phyloP scores from a whole-genome alignment of 2,797 vertebrate genomes.

The Apodemus agrarius region DNA sequence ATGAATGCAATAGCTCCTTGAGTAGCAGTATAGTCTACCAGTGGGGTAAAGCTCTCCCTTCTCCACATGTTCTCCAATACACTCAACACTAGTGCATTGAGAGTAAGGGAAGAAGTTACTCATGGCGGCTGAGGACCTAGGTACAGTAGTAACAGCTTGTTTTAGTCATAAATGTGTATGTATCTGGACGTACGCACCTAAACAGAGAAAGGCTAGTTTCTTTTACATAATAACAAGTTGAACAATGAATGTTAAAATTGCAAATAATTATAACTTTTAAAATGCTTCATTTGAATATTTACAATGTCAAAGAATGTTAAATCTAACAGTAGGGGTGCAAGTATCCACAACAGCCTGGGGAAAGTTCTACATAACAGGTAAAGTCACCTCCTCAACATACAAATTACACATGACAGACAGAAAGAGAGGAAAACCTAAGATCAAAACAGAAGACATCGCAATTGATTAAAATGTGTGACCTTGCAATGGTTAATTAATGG shows the following conservation, averaged over 20 bases:
- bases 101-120: not conserved
- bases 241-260: not conserved
- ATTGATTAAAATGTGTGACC: not conserved
- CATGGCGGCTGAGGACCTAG: not conserved
- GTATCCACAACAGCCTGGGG: not conserved
- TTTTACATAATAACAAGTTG: not conserved
- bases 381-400: not conserved
- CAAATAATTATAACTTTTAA: conserved; percentile 9
- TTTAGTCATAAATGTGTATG: not conserved
- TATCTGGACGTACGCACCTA: not conserved
- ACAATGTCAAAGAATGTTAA: not conserved
- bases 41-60: not conserved
- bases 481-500: not conserved
- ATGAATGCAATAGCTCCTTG: not conserved
- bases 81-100: not conserved
- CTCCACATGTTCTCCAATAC: not conserved
- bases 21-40: not conserved
- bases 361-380: not conserved
- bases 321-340: not conserved
- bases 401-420: not conserved
- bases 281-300: conserved; percentile 38
- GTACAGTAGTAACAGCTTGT: not conserved
- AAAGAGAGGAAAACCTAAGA: not conserved
- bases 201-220: not conserved
- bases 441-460: conserved; percentile 8